Conservation (phyloP, 2,797 vertebrate species). For the Mastacembelus armatus region DNA sequence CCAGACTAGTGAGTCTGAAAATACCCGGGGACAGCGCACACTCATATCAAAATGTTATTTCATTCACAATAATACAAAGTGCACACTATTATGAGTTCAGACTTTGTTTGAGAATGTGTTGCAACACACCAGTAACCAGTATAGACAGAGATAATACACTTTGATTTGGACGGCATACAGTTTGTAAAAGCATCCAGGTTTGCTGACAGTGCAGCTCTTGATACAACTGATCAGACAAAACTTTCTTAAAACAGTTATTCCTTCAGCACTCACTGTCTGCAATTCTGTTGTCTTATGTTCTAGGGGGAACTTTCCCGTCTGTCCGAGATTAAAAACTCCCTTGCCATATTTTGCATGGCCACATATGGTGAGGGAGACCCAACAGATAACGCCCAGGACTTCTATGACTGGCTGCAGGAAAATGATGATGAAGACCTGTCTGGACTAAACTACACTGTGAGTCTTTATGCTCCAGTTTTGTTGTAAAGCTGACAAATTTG, state of each 20-base stretch:
- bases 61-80: not conserved
- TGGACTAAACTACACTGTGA: constrained; percentile 91
- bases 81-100: not conserved
- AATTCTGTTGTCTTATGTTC: constrained; percentile 5
- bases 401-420: constrained; percentile 98
- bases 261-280: not conserved
- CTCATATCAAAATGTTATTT: constrained; percentile 2
- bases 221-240: not conserved
- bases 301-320: constrained; percentile 92
- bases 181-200: not conserved
- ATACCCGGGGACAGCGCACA: not conserved
- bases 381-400: constrained; percentile 97
- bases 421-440: constrained; percentile 87
- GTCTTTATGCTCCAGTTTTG: constrained; percentile 43
- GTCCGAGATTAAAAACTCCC: constrained; percentile 91
- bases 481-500: not conserved
- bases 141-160: not conserved
- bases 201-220: not conserved
- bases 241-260: not conserved
- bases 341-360: constrained; percentile 98
- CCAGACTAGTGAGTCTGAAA: not conserved
- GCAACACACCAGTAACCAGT: no score
- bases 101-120: not conserved
- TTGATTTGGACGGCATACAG: not conserved
- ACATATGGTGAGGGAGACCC: constrained; percentile 98